Evolutionary conservation across 2,797 vertebrate species (phyloP), one percentile per base, ranked within the genome.

Genomic region (Sardinella longiceps): DNA sequence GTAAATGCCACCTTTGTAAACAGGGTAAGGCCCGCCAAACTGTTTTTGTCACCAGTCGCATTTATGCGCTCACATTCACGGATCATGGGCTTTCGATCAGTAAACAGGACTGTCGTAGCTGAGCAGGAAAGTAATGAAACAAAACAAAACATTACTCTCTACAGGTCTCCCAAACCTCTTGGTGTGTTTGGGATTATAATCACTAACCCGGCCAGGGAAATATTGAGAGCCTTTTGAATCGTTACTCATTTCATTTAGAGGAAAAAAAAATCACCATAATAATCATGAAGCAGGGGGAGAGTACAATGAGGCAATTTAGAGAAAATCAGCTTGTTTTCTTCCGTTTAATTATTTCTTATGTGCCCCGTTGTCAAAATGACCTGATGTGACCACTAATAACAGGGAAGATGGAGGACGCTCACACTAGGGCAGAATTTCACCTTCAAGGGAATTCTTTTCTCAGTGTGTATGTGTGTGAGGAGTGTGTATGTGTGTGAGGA

Each of bases 31-130:
- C 33, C 33, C 37, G 15, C 14, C 70, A 77, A 77, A 77, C 70
- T 77, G 70, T 70, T 70, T 70, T 70, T 70, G 66, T 77, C 70
- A 77, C 33, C 70, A 18, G 33, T 43, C 18, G 70, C 28, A 77
- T 77, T 77, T 23, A 77, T 77, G 70, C 37, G 33, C 70, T 77
- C 70, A 77, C 70, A 39, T 77, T 77, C 70, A 77, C 66, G 66
- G 66, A 70, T 70, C 66, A 70, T 77, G 70, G 33, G 37, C 70
- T 77, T 39, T 43, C 4, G 70, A 37, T 77, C 20, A 5, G 70
- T 43, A 77, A 39, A 77, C 70, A 77, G 70, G 15, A 14, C 70
- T 43, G 37, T 30, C 18, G 18, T 23, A 77, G 18, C 70, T 43
- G 70, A 77, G 70, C 33, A 39, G 70, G 70, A 77, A 43, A 23